Percentiles rank a stretch among this genome's conserved stretches.
Evolutionary conservation across 92 coral and sea anemone species (phyloP).

Genomic region (Parazoanthus atlanticus): DNA sequence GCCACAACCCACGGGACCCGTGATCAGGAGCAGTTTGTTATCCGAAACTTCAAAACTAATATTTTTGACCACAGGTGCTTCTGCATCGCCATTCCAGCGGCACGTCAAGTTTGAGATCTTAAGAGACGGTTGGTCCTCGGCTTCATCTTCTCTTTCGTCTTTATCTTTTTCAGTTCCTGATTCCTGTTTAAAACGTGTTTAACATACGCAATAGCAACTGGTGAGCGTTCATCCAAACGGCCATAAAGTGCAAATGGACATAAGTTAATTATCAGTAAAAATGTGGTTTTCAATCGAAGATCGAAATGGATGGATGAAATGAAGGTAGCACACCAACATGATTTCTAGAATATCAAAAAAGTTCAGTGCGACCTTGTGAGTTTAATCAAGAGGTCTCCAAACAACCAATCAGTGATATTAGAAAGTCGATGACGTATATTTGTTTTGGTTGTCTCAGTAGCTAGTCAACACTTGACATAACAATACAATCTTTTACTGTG

Average conservation of each 20-base stretch:
- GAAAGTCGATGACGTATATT: no score
- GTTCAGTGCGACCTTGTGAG: not conserved
- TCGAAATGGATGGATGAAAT: not conserved
- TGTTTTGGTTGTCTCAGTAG: not conserved
- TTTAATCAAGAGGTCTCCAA: not conserved
- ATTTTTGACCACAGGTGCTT: conserved; percentile 75
- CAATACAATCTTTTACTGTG: no score
- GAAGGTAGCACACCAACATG: not conserved
- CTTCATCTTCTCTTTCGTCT: conserved; percentile 30
- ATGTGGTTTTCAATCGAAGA: no score
- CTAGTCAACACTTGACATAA: not conserved
- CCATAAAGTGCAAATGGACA: not conserved
- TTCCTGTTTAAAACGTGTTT: not conserved
- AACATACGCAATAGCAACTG: not conserved
- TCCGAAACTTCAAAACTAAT: conserved; percentile 66
- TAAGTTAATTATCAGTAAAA: no score
- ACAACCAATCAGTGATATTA: no score
- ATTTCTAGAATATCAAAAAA: no score
- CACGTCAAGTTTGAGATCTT: conserved; percentile 72
- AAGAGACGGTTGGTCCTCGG: conserved; percentile 5
- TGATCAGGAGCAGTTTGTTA: conserved; percentile 63
- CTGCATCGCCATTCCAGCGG: conserved; percentile 84
- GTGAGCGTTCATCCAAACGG: not conserved
- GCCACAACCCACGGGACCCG: conserved; percentile 90
- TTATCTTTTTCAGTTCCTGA: conserved; percentile 25